A percentile compares a stretch with the other conserved stretches of the same genome.
phyloP scores from a whole-genome alignment of 1,140 invertebrate genomes.

The Zaprionus vittiger region DNA sequence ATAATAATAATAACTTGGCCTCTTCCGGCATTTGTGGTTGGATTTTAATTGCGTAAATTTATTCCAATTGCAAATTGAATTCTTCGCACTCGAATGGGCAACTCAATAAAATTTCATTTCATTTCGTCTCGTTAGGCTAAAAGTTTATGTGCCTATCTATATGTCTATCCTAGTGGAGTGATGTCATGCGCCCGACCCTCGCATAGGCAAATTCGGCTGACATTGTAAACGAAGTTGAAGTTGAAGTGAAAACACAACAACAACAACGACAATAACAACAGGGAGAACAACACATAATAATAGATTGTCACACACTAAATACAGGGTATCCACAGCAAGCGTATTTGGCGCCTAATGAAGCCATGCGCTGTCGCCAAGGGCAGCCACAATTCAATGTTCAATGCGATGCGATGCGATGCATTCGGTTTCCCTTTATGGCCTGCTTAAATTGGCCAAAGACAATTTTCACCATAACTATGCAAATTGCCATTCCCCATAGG shows the following conservation, averaged over 20 bases:
- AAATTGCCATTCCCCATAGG: slow-evolving; percentile 37
- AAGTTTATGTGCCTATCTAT: slow-evolving; percentile 5
- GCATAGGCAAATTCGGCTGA: not conserved
- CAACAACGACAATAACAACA: not conserved
- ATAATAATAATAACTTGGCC: slow-evolving; percentile 41
- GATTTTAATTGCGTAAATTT: slow-evolving; percentile 46
- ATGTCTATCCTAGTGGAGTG: slow-evolving; percentile 11
- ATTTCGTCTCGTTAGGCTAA: not conserved
- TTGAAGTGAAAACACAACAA: not conserved
- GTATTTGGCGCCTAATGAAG: slow-evolving; percentile 37
- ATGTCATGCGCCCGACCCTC: slow-evolving; percentile 27
- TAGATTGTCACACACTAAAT: not conserved
- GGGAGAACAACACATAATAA: not conserved
- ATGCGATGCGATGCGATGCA: slow-evolving; percentile 15
- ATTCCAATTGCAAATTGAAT: slow-evolving; percentile 42
- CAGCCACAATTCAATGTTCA: slow-evolving; percentile 48
- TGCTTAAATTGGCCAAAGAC: slow-evolving; percentile 50
- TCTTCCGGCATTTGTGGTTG: slow-evolving; percentile 30
- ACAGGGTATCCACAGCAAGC: not conserved
- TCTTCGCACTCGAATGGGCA: slow-evolving; percentile 28
- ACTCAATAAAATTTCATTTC: slow-evolving; percentile 42
- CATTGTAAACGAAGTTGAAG: slow-evolving; percentile 6
- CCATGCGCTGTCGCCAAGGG: slow-evolving; percentile 35
- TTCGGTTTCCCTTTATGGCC: slow-evolving; percentile 46
- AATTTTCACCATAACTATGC: slow-evolving; percentile 52